phyloP scores from a whole-genome alignment of 2,888 invertebrate genomes.

The Priocnemis perturbator region DNA sequence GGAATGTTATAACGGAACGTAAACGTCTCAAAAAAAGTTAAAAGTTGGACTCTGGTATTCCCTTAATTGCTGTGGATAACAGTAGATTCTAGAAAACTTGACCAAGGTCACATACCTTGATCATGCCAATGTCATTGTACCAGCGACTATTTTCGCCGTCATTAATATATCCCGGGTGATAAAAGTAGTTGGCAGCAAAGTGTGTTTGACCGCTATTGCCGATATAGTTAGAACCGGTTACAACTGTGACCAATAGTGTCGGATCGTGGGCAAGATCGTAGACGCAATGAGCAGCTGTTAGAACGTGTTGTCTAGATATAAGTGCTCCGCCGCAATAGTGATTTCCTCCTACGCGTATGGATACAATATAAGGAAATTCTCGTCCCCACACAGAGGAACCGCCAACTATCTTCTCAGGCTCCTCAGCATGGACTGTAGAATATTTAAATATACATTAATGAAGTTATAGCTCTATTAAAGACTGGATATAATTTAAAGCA shows the following conservation, averaged over 20 bases:
- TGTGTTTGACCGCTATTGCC: constrained; percentile 24
- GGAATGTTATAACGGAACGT: too few relatives aligned
- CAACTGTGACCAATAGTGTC: background rate
- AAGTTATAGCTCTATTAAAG: too few relatives aligned
- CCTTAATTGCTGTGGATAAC: too few relatives aligned
- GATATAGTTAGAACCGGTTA: constrained; percentile 27
- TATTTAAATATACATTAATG: too few relatives aligned
- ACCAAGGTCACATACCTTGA: constrained; percentile 28
- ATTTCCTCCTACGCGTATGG: constrained; percentile 16
- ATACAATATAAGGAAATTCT: constrained; percentile 46
- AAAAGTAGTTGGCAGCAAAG: background rate
- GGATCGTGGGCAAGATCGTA: background rate
- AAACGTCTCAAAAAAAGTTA: too few relatives aligned
- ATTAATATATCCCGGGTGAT: constrained; percentile 21
- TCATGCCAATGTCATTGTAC: constrained; percentile 36
- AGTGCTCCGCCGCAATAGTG: constrained; percentile 49
- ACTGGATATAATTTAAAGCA: too few relatives aligned
- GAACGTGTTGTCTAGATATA: constrained; percentile 28
- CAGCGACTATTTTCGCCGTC: background rate
- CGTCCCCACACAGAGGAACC: constrained; percentile 21
- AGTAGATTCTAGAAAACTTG: background rate
- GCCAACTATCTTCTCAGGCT: constrained; percentile 29
- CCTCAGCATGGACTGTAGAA: constrained; percentile 19
- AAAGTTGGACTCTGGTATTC: too few relatives aligned
- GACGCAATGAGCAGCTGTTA: constrained; percentile 51